Conservation (phyloP, 2,888 invertebrate species). For the Apamea sordens region DNA sequence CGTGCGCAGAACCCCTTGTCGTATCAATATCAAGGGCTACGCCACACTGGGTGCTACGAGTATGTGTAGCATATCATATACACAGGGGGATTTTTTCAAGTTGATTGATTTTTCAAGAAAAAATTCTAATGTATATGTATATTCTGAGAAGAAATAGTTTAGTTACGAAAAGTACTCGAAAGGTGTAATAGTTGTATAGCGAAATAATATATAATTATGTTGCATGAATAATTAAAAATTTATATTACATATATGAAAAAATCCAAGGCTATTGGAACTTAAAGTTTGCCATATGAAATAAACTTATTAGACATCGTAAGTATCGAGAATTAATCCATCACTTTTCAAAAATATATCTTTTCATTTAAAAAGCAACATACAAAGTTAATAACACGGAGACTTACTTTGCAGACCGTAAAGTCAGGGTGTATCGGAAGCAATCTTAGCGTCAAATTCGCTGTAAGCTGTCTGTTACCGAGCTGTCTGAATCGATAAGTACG, state of each 20-base stretch:
- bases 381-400: background rate
- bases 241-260: background rate
- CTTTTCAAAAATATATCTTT: background rate
- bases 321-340: background rate
- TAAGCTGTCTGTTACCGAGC: slow-evolving; percentile 55
- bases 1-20: slow-evolving; percentile 6
- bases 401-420: slow-evolving; percentile 19
- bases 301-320: background rate
- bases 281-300: background rate
- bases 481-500: slow-evolving; percentile 59
- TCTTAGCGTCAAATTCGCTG: slow-evolving; percentile 49
- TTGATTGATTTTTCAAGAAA: background rate
- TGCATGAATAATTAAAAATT: background rate
- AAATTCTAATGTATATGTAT: background rate
- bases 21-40: slow-evolving; percentile 35
- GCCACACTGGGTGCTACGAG: slow-evolving; percentile 19
- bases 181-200: background rate
- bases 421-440: slow-evolving; percentile 41
- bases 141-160: background rate
- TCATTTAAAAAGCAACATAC: background rate
- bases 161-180: background rate
- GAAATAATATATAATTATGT: background rate
- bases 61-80: slow-evolving; percentile 8
- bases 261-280: background rate
- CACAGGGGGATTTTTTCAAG: background rate